Evolutionary conservation across 1,140 invertebrate genomes (phyloP).

Genomic region (Cylas formicarius): DNA sequence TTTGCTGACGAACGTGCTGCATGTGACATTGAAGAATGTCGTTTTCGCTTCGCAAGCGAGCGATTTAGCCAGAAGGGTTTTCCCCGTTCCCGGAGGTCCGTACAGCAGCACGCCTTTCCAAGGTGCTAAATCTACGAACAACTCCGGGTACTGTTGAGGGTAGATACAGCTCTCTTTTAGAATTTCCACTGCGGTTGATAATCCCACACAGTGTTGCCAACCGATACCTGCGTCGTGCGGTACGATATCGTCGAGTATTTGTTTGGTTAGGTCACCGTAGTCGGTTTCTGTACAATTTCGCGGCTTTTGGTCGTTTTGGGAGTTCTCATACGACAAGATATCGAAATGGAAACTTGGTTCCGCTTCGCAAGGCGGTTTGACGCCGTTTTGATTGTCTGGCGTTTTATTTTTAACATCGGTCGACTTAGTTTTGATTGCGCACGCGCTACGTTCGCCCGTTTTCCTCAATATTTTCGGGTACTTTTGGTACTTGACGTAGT

Average conservation of each 20-base stretch:
- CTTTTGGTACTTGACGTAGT: conserved; percentile 76
- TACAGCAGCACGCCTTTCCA: conserved; percentile 81
- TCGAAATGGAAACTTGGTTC: too few species aligned
- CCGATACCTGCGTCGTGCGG: conserved; percentile 41
- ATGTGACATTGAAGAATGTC: conserved; percentile 90
- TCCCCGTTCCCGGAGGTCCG: conserved; percentile 79
- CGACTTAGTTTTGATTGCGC: too few species aligned
- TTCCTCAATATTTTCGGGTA: conserved; percentile 71
- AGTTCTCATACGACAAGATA: too few species aligned
- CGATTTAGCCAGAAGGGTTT: conserved; percentile 83
- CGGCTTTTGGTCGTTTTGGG: too few species aligned
- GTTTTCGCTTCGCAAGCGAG: conserved; percentile 75
- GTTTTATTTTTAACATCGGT: too few species aligned
- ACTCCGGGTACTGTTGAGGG: conserved; percentile 74
- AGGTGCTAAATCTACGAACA: conserved; percentile 74
- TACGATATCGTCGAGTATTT: conserved; percentile 10
- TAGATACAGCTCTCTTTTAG: conserved; percentile 87
- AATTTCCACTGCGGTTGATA: conserved; percentile 70
- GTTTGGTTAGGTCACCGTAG: conserved; percentile 6
- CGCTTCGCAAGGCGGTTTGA: too few species aligned
- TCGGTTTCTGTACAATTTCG: conserved; percentile 1
- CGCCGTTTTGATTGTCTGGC: too few species aligned
- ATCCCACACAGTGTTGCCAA: conserved; percentile 69
- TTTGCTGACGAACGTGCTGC: conserved; percentile 83
- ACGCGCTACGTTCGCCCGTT: conserved; percentile 29